Base-by-base conservation (phyloP, 1,140 invertebrate species). In the Elysia chlorotica region DNA sequence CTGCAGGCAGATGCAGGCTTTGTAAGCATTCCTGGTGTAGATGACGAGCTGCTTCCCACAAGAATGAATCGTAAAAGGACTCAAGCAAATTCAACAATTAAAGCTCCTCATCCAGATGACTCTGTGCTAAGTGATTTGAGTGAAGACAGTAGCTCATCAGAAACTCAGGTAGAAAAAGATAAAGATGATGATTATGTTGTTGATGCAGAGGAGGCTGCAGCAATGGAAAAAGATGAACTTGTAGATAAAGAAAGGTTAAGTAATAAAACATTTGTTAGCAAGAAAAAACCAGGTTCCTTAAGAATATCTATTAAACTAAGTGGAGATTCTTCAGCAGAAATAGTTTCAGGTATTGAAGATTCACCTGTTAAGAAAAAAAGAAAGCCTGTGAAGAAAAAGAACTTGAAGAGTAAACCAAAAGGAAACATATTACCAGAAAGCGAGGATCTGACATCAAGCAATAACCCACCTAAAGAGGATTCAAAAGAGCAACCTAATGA, bases 281-380 rank as follows among this genome's bases (percentile, higher is more conserved):
- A 71, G n/a, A 71, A 36, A 37, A 71, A 53, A 63, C 2, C 6
- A 14, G 69, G 69, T 6, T 56, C 57, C 4, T 28, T 71, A 19
- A 71, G 63, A 53, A 71, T 71, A n/a, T 71, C 69, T 17, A 71
- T 71, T 28, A 71, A 71, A 25, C 53, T 71, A 19, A 53, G 69
- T 53, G 56, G 35, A 23, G 38, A 71, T 63, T 41, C 69, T 2
- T 62, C 56, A 10, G 69, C 69, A 48, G 57, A 71, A 63, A 71
- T 71, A 28, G 69, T 71, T 21, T 71, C 69, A n/a, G 69, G 69
- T 21, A 62, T 71, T 36, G 25, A 37, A 33, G 59, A 71, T 21
- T 61, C 23, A 10, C 69, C 35, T 10, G 17, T 25, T 17, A 62
- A 31, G 23, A 63, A 63, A 30, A 71, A 71, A 53, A 62, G 38